These are phyloP conservation scores for Pantherophis alleghaniensis DNA, from an alignment of 2,797 vertebrate species.

Conservation along the genomic window DNA sequence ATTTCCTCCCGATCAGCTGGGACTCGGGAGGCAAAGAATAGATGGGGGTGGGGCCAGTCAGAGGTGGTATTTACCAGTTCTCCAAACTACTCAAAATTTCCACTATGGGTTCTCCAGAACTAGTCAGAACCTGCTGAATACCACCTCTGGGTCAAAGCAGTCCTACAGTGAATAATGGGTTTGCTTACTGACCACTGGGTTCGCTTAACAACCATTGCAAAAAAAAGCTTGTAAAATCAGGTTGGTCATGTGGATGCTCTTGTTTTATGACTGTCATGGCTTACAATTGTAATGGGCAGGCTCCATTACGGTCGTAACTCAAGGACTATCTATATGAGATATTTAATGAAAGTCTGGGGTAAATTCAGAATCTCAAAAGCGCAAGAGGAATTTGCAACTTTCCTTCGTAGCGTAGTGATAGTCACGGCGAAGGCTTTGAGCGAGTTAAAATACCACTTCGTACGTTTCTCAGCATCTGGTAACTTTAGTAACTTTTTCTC, in stretches of 20 bases:
- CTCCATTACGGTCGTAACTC: not conserved
- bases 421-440: not conserved
- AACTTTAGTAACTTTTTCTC: not conserved
- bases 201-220: no score
- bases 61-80: no score
- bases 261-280: not conserved
- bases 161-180: no score
- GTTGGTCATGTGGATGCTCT: not conserved
- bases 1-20: no score
- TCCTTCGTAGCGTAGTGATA: not conserved
- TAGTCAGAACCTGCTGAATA: no score
- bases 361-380: not conserved
- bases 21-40: no score
- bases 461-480: not conserved
- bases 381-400: not conserved
- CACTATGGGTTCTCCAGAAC: no score
- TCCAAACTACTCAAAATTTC: no score
- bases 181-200: no score
- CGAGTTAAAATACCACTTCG: not conserved
- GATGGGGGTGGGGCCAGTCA: no score
- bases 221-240: no score
- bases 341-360: not conserved
- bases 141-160: no score
- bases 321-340: not conserved
- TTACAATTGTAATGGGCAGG: not conserved